Evolutionary conservation across 2,888 invertebrate genomes (phyloP), one percentile per base, ranked within the genome.

Genomic region (Pantelozetes paolii): DNA sequence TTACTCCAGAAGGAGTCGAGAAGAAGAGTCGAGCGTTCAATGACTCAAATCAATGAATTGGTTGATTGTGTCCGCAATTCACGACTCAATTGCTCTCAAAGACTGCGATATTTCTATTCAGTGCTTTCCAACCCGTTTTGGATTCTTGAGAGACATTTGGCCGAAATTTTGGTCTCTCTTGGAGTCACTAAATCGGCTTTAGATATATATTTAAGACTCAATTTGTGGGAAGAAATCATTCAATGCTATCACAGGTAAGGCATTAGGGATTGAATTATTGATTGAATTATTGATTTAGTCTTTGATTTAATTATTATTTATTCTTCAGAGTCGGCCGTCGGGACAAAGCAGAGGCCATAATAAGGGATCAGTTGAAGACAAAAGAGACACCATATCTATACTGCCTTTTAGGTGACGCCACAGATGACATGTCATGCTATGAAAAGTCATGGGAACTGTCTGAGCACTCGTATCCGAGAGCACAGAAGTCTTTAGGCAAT

Each of bases 381-480:
- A 91, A 92, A 72, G 91, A 92, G 72, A 90, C 92, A 0, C 90
- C 92, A 0, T 89, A 91, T 81, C 83, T 98, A 28, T 91, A 91
- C 85, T 97, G 97, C 82, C 86, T 93, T 54, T 85, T 98, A n/a
- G 95, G 95, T 3, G 94, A 96, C 83, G 89, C 91, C 1, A 86
- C 88, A 78, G 90, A 92, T 79, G 89, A 95, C 79, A 84, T 88
- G 0, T 84, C 85, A 20, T 89, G 88, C 80, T 99, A 94, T 81
- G 88, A 91, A 79, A 90, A 89, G 79, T 98, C 97, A 0, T 97
- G 97, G 94, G 88, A 90, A 79, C 85, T 96, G 77, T 95, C 95
- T 0, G 87, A 88, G 9, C 85, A 88, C 74, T 88, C 86, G 72
- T 94, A 92, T 82, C 90, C 92, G 71, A 85, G 91, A 72, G 94